Evolutionary conservation across 2,888 invertebrate species (phyloP).

Genomic region (Drosophila paucipuncta): DNA sequence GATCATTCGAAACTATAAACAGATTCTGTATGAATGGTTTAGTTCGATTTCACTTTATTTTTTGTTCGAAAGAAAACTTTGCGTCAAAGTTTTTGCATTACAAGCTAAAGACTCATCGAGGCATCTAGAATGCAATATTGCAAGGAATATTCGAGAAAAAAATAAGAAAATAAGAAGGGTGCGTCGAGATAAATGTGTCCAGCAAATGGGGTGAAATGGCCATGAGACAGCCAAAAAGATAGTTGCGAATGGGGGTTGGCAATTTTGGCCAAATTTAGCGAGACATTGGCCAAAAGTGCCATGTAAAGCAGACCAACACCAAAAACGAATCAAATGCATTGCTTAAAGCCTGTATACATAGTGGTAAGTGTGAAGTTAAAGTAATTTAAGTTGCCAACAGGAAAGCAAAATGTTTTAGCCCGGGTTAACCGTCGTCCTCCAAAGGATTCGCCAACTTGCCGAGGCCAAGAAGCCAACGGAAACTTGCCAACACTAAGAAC

Average conservation of each 20-base stretch:
- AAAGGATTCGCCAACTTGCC: constrained; percentile 42
- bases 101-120: constrained; percentile 42
- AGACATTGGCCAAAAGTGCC: constrained; percentile 33
- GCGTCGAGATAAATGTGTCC: constrained; percentile 16
- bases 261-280: constrained; percentile 63
- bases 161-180: constrained; percentile 21
- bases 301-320: constrained; percentile 4
- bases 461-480: constrained; percentile 42
- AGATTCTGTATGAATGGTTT: constrained; percentile 4
- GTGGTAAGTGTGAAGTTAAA: constrained; percentile 52
- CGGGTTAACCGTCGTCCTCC: constrained; percentile 43
- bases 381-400: constrained; percentile 62
- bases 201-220: constrained; percentile 19
- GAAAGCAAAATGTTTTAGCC: constrained; percentile 34
- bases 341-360: constrained; percentile 43
- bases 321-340: constrained; percentile 20
- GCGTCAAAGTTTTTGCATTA: not conserved
- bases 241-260: constrained; percentile 17
- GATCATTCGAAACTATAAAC: not conserved
- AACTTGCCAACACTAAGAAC: constrained; percentile 36
- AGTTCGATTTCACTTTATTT: constrained; percentile 3
- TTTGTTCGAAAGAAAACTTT: constrained; percentile 21
- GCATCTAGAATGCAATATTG: constrained; percentile 48
- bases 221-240: constrained; percentile 6
- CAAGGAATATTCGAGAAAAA: constrained; percentile 15